phyloP scores from a whole-genome alignment of 2,113 vertebrate species.

The Psettodes erumei region DNA sequence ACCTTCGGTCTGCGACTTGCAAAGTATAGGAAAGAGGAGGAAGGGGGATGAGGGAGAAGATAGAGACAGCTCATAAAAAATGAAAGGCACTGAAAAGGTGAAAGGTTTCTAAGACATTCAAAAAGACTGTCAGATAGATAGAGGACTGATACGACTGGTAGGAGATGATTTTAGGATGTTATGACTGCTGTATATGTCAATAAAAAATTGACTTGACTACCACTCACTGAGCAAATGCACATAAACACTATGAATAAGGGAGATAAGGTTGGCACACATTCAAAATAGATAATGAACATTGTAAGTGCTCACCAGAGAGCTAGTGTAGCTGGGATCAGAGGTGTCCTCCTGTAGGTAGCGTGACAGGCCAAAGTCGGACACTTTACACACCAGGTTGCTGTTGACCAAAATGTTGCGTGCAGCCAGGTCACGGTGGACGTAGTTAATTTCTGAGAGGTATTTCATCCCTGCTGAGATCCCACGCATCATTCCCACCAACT shows the following conservation, averaged over 20 bases:
- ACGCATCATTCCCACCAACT: conserved; percentile 97
- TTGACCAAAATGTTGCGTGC: conserved; percentile 98
- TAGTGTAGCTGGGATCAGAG: conserved; percentile 98
- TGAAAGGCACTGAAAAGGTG: conserved; percentile 63
- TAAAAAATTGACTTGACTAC: not conserved
- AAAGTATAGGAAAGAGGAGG: conserved; percentile 43
- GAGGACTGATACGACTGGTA: conserved; percentile 41
- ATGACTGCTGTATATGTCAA: not conserved
- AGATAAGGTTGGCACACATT: not conserved
- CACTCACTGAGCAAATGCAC: conserved; percentile 2
- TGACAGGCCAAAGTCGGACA: conserved; percentile 97
- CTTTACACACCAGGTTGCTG: conserved; percentile 98
- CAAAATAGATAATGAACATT: not conserved
- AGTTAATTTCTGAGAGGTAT: conserved; percentile 98
- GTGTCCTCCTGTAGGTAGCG: conserved; percentile 97
- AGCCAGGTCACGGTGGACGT: conserved; percentile 96
- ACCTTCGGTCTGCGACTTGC: conserved; percentile 65
- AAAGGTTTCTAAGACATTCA: conserved; percentile 59
- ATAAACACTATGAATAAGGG: not conserved
- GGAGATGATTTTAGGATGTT: conserved; percentile 26
- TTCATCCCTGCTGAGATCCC: conserved; percentile 98
- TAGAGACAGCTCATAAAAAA: conserved; percentile 65
- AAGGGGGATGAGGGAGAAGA: conserved; percentile 45
- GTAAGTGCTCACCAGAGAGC: conserved; percentile 89
- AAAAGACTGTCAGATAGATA: conserved; percentile 41